These are phyloP conservation scores for Limnephilus rhombicus DNA, from an alignment of 2,888 invertebrate genomes.

Conservation along the genomic window DNA sequence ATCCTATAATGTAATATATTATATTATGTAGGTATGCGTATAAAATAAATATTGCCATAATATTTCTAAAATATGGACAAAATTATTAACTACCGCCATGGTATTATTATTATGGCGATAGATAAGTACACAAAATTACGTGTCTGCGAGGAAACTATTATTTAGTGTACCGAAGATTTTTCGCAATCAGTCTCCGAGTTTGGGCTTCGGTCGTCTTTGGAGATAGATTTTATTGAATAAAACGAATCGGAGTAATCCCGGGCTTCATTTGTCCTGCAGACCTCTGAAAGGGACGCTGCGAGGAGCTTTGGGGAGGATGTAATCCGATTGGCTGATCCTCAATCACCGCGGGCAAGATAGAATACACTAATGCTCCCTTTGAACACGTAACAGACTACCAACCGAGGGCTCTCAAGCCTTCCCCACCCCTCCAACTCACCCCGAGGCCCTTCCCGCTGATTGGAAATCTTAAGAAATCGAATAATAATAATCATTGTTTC, in stretches of 20 bases:
- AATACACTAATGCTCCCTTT: constrained; percentile 51
- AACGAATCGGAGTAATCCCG: constrained; percentile 56
- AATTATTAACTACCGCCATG: neutral
- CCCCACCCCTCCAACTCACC: neutral
- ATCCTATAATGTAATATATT: no score
- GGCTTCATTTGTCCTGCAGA: constrained; percentile 51
- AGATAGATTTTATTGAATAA: constrained; percentile 57
- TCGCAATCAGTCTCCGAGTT: constrained; percentile 48
- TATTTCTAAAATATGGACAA: neutral
- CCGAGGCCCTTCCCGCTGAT: constrained; percentile 26
- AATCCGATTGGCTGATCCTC: constrained; percentile 63
- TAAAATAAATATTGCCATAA: neutral
- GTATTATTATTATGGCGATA: neutral
- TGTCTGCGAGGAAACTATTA: constrained; percentile 26
- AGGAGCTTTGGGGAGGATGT: constrained; percentile 42
- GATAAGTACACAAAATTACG: neutral
- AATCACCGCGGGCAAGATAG: constrained; percentile 59
- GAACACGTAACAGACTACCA: constrained; percentile 24
- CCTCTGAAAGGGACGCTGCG: constrained; percentile 46
- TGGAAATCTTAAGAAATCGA: constrained; percentile 48
- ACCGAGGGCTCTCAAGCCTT: neutral
- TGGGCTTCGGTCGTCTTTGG: constrained; percentile 44
- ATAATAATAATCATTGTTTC: constrained; percentile 32
- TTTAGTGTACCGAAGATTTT: constrained; percentile 25
- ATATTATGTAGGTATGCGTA: neutral